Evolutionary conservation across 2,113 vertebrate species (phyloP).

Genomic region (Solenodon paradoxus): DNA sequence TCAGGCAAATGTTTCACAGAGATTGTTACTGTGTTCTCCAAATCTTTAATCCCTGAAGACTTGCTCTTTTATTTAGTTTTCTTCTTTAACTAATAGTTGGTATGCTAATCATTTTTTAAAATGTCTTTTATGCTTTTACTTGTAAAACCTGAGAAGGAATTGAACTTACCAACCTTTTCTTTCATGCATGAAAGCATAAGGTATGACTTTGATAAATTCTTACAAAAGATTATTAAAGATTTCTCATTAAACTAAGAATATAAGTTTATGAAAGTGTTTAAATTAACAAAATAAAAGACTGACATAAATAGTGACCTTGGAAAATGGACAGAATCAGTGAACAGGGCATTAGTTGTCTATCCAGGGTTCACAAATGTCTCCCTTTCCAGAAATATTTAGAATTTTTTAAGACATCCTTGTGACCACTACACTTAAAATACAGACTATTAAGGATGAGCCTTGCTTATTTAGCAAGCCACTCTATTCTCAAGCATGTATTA

Average conservation of each 20-base stretch:
- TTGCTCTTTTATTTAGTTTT: neutral
- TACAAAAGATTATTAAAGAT: too few species aligned
- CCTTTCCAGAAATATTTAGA: neutral
- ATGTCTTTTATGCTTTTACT: neutral
- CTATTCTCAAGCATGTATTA: neutral
- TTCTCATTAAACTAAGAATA: neutral
- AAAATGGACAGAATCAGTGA: neutral
- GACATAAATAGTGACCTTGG: accelerated
- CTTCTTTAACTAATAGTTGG: neutral
- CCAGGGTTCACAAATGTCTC: neutral
- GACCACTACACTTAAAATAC: neutral
- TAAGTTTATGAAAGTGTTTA: neutral
- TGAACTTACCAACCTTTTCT: neutral
- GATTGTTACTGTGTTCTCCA: neutral
- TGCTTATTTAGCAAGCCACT: neutral
- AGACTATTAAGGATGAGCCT: neutral
- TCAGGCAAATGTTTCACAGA: neutral
- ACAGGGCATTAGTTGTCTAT: neutral
- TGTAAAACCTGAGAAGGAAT: neutral
- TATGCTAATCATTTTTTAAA: neutral
- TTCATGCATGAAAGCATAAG: neutral
- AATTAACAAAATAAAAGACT: neutral
- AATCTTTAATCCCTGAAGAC: neutral
- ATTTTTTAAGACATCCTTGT: neutral
- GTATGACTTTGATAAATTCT: neutral